phyloP scores from a whole-genome alignment of 92 coral and sea anemone species.

The Phenganax stokvisi region DNA sequence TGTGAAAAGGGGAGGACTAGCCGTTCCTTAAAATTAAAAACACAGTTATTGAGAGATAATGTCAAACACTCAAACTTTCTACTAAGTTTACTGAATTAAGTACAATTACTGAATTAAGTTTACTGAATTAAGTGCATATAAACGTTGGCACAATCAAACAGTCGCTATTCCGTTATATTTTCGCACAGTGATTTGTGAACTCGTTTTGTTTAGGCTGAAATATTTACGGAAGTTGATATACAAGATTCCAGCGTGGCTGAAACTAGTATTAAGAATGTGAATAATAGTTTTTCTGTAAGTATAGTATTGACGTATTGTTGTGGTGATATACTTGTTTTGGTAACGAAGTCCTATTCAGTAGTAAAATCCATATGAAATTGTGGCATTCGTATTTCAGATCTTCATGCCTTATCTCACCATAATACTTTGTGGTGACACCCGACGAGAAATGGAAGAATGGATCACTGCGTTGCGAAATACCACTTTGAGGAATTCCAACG shows the following conservation, averaged over 20 bases:
- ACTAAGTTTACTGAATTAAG: no score
- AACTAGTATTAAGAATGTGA: conserved; percentile 79
- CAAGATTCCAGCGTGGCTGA: conserved; percentile 94
- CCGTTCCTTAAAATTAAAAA: no score
- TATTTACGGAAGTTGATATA: conserved; percentile 87
- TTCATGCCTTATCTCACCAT: conserved; percentile 85
- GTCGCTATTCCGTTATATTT: conserved; percentile 3
- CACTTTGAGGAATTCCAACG: conserved; percentile 34
- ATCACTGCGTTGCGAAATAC: conserved; percentile 41
- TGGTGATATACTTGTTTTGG: no score
- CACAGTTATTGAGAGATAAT: no score
- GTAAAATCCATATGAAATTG: neutral
- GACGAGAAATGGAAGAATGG: conserved; percentile 99
- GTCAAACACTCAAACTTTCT: no score
- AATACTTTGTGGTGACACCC: conserved; percentile 78
- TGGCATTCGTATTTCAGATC: conserved; percentile 51
- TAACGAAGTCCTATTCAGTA: no score
- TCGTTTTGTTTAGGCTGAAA: conserved; percentile 56
- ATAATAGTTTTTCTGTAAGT: conserved; percentile 90
- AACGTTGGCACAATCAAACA: no score
- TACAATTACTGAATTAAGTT: no score
- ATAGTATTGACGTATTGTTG: no score
- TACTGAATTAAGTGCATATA: no score
- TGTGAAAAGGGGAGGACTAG: no score
- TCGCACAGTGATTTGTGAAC: neutral